Evolutionary conservation across 2,797 vertebrate species (phyloP).

Genomic region (Emydoidea blandingii): DNA sequence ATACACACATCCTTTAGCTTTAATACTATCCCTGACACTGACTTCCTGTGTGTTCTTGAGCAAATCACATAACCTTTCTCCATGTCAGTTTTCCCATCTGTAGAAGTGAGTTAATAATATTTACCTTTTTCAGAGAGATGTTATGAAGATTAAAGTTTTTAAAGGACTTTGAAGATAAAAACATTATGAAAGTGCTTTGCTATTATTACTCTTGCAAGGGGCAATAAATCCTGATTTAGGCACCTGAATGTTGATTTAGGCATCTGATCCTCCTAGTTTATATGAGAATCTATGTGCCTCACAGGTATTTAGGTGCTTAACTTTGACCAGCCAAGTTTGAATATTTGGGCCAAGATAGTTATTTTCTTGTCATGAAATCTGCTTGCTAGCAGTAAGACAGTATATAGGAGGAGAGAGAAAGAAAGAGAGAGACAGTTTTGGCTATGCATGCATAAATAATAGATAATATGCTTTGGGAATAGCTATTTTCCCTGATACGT

Average conservation of each 20-base stretch:
- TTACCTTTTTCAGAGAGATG: neutral
- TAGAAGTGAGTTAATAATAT: neutral
- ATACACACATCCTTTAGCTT: too few relatives aligned
- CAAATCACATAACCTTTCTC: neutral
- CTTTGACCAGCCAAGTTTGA: neutral
- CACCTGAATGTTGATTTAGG: neutral
- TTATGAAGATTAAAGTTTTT: neutral
- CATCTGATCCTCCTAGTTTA: neutral
- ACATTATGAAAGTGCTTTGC: neutral
- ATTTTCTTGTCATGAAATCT: neutral
- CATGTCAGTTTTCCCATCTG: neutral
- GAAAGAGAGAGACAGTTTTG: neutral
- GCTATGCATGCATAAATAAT: neutral
- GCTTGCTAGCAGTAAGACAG: neutral
- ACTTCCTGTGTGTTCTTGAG: neutral
- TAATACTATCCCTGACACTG: neutral
- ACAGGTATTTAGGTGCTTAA: neutral
- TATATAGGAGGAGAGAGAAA: neutral
- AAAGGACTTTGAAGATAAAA: neutral
- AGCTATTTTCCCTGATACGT: neutral
- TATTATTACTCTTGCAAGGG: neutral
- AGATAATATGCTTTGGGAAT: neutral
- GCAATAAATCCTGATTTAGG: neutral
- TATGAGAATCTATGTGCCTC: neutral
- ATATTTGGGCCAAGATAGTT: neutral